These are phyloP conservation scores for Carterocephalus palaemon DNA, from an alignment of 2,888 invertebrate genomes.

Conservation along the genomic window DNA sequence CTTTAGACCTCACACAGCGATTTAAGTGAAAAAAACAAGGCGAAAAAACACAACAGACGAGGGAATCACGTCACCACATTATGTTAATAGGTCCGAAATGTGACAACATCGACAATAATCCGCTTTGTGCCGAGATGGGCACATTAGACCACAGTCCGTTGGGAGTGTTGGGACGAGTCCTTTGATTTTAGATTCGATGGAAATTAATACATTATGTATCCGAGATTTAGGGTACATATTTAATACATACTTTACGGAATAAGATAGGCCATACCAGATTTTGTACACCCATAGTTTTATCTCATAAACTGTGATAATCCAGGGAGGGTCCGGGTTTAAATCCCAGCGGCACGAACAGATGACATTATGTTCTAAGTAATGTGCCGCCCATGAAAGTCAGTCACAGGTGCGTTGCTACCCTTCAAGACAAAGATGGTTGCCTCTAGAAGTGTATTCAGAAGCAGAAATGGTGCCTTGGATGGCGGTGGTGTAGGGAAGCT, in stretches of 20 bases:
- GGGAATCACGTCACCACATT: constrained; percentile 66
- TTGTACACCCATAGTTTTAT: too few species aligned
- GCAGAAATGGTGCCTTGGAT: too few species aligned
- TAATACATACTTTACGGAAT: constrained; percentile 31
- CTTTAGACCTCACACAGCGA: constrained; percentile 61
- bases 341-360: too few species aligned
- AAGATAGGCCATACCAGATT: too few species aligned
- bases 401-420: too few species aligned
- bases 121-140: constrained; percentile 70
- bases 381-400: too few species aligned
- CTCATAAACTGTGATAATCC: too few species aligned
- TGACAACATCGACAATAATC: constrained; percentile 73
- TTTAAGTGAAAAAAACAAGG: constrained; percentile 45
- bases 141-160: constrained; percentile 58
- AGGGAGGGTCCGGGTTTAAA: too few species aligned
- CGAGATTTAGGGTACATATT: constrained; percentile 51
- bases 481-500: too few species aligned
- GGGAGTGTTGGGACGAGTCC: constrained; percentile 55
- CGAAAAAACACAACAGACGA: constrained; percentile 54
- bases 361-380: too few species aligned
- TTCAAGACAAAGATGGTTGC: too few species aligned
- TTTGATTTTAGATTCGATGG: constrained; percentile 72
- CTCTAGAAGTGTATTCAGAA: too few species aligned
- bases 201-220: constrained; percentile 60
- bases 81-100: constrained; percentile 69